Base-by-base conservation (phyloP, 2,888 invertebrate genomes). In the Meiosimyza decipiens region DNA sequence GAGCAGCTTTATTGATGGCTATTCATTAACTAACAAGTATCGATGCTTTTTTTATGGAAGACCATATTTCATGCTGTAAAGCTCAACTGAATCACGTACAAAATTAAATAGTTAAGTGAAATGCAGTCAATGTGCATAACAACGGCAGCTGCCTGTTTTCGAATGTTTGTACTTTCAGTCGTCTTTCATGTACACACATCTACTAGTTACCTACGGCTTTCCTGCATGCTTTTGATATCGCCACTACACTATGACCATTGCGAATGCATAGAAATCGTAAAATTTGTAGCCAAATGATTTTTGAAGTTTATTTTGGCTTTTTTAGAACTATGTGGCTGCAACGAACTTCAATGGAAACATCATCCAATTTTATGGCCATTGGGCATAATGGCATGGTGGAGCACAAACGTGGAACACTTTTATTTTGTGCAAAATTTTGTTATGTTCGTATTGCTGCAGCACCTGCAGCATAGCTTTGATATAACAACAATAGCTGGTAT, bases 41-140 rank as follows among this genome's bases (percentile, higher is more conserved):
- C 40, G 40, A 40, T 40, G 40, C 40, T 5, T 40, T 40, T 40
- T 55, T 4, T n/a, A 11, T 15, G 4, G 15, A 33, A 40, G 15
- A 11, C 15, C 6, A 28, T 28, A 28, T 28, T 28, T 28, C 28
- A 4, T 28, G 28, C 28, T 3, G 3, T 28, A 28, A 28, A 28
- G 28, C 28, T 54, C 66, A 67, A 70, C 64, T 67, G 57, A 74
- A 72, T 67, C 74, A 74, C 74, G 72, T 74, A 72, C 67, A 66
- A 74, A 74, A 71, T 74, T 74, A 74, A 74, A 72, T 72, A 51
- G 70, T 63, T 47, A 49, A 40, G 40, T 63, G 62, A 54, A 70
- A 54, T 63, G 54, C 70, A 70, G 63, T 63, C 54, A 28, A 60
- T 51, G 70, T 70, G 40, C 16, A 18, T 49, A 40, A 15, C 22